Evolutionary conservation across 1,140 invertebrate species (phyloP).

Genomic region (Drosophila yakuba): DNA sequence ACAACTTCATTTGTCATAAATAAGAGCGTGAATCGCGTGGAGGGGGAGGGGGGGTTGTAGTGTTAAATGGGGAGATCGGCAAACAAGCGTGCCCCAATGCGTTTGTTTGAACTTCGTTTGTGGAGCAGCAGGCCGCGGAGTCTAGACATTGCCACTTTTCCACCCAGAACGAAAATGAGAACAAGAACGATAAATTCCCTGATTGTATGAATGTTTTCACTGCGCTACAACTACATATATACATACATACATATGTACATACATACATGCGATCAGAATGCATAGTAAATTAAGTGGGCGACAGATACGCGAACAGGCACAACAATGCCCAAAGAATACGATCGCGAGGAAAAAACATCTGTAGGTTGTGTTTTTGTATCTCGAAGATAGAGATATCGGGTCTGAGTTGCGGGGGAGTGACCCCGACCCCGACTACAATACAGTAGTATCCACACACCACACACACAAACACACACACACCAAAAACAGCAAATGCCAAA

Average conservation of each 20-base stretch:
- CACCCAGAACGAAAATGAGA: slow-evolving; percentile 8
- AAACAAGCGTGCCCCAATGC: slow-evolving; percentile 66
- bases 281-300: slow-evolving; percentile 61
- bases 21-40: slow-evolving; percentile 3
- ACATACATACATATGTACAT: not conserved
- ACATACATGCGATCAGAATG: slow-evolving; percentile 32
- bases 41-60: not conserved
- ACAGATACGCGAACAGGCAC: slow-evolving; percentile 34
- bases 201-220: slow-evolving; percentile 27
- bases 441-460: no score
- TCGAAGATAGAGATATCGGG: slow-evolving; percentile 9
- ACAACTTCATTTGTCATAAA: slow-evolving; percentile 66
- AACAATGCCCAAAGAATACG: slow-evolving; percentile 17
- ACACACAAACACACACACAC: slow-evolving; percentile 15
- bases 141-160: slow-evolving; percentile 13
- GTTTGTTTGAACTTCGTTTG: slow-evolving; percentile 68
- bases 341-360: slow-evolving; percentile 36
- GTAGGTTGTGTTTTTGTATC: slow-evolving; percentile 18
- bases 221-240: slow-evolving; percentile 8
- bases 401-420: slow-evolving; percentile 20
- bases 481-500: slow-evolving; percentile 54
- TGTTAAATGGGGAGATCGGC: slow-evolving; percentile 12
- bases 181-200: slow-evolving; percentile 46
- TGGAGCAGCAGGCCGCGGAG: slow-evolving; percentile 35
- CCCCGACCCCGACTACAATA: not conserved